Conservation (phyloP, 2,113 vertebrate genomes). For the Colius striatus region DNA sequence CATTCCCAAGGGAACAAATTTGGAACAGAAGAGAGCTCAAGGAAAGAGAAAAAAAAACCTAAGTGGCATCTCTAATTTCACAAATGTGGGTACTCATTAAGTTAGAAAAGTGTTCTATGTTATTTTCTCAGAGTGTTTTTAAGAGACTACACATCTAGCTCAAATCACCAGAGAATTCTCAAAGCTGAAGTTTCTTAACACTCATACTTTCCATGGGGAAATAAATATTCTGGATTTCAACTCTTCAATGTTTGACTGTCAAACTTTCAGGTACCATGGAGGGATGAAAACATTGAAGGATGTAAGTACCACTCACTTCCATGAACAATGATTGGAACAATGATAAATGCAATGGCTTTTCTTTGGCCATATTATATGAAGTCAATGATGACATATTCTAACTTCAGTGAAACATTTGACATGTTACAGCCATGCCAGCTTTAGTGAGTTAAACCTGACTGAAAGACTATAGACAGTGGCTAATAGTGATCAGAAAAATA, state of each 20-base stretch:
- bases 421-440: neutral
- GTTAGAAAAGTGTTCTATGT: neutral
- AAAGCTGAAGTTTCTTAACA: constrained; percentile 3
- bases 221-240: neutral
- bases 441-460: neutral
- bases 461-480: neutral
- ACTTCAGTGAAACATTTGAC: neutral
- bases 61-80: constrained; percentile 31
- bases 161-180: constrained; percentile 20
- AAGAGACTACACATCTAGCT: constrained; percentile 3
- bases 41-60: neutral
- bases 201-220: neutral
- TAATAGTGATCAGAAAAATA: neutral
- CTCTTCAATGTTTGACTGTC: neutral
- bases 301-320: neutral
- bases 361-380: neutral
- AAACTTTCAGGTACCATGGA: neutral
- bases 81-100: constrained; percentile 27
- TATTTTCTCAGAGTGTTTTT: constrained; percentile 16
- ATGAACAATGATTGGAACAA: neutral
- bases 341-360: neutral
- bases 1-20: neutral
- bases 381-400: neutral
- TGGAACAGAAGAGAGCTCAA: neutral
- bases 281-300: neutral